Evolutionary conservation across 2,888 invertebrate species (phyloP).

Genomic region (Ganaspis brasiliensis): DNA sequence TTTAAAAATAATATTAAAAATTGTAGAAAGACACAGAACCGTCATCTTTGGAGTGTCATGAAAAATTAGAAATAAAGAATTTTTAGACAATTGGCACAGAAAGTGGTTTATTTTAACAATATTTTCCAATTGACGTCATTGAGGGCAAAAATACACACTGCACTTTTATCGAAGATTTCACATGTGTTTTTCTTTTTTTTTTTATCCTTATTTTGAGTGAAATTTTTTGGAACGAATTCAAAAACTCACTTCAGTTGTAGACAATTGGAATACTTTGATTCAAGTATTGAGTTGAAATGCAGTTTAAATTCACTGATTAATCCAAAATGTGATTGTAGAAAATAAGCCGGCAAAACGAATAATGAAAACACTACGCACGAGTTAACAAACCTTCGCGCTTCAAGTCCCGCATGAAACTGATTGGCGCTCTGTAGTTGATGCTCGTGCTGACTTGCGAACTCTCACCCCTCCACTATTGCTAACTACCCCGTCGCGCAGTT

Average conservation of each 20-base stretch:
- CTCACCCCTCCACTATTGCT: slow-evolving; percentile 46
- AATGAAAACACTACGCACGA: slow-evolving; percentile 1
- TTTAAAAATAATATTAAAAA: not conserved
- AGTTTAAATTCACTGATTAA: not conserved
- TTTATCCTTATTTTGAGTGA: too few species aligned
- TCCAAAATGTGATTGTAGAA: not conserved
- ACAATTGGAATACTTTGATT: not conserved
- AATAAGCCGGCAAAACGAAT: slow-evolving; percentile 10
- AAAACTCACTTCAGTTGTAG: not conserved
- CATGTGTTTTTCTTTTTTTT: too few species aligned
- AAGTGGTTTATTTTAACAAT: too few species aligned
- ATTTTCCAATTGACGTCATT: not conserved
- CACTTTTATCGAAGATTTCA: too few species aligned
- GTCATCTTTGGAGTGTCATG: too few species aligned
- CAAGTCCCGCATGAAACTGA: slow-evolving; percentile 76
- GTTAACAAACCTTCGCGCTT: slow-evolving; percentile 55
- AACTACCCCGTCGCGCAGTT: slow-evolving; percentile 25
- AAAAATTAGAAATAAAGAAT: not conserved
- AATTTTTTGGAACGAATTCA: not conserved
- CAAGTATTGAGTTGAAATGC: not conserved
- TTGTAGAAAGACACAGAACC: too few species aligned
- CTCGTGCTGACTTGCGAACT: slow-evolving; percentile 36
- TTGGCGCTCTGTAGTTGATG: slow-evolving; percentile 54
- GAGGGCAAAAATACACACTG: not conserved
- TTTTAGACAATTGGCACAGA: too few species aligned